Conservation (phyloP, 2,797 vertebrate genomes). For the Esox lucius region DNA sequence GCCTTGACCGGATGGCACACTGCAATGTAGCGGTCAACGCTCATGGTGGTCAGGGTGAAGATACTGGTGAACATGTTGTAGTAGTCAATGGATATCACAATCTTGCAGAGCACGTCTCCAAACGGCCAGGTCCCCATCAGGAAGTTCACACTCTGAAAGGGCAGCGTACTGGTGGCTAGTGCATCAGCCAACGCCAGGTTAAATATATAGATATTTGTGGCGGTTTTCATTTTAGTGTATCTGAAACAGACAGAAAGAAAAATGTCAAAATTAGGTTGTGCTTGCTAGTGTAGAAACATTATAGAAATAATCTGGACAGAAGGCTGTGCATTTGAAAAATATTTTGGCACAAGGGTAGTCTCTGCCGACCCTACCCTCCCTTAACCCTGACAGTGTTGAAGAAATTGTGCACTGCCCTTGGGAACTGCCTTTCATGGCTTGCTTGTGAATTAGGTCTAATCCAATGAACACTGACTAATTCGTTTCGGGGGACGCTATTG, state of each 20-base stretch:
- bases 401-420: too few relatives aligned
- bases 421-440: not conserved
- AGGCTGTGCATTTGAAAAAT: not conserved
- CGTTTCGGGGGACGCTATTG: not conserved
- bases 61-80: conserved; percentile 99
- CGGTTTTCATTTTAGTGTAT: conserved; percentile 99
- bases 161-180: conserved; percentile 93
- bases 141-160: conserved; percentile 99
- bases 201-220: conserved; percentile 99
- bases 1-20: conserved; percentile 98
- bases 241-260: conserved; percentile 60
- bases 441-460: not conserved
- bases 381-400: too few relatives aligned
- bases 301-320: not conserved
- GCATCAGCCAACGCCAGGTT: conserved; percentile 96
- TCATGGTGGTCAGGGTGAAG: conserved; percentile 98
- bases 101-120: conserved; percentile 92
- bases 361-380: not conserved
- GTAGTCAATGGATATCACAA: conserved; percentile 97
- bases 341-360: not conserved
- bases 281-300: not conserved
- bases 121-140: conserved; percentile 98
- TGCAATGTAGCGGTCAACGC: conserved; percentile 95
- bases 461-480: not conserved
- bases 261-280: not conserved